Evolutionary conservation across 2,797 vertebrate species (phyloP), one percentile per base, ranked within the genome.

Genomic region (Sebastes elongatus): DNA sequence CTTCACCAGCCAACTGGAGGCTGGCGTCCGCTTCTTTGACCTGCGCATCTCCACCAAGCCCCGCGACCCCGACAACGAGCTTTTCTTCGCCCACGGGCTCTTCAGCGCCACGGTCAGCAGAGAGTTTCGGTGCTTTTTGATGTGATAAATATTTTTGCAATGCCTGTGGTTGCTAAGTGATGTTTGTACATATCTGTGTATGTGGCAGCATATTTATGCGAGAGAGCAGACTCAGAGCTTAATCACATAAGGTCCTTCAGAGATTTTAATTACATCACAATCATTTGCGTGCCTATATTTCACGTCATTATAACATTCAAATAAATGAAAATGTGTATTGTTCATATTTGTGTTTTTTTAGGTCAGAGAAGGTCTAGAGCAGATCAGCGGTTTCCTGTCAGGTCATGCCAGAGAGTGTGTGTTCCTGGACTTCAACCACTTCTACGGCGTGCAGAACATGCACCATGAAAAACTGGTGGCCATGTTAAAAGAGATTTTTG

Each of bases 381-480:
- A 99, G 94, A 99, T 99, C 93, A 98, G 96, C 27, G 93, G 93
- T 0, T 99, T 98, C 95, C 96, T 99, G 52, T 88, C 93, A 28
- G 93, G 96, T 76, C 98, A 99, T 62, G 96, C 94, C 49, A 97
- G 97, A 80, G 98, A 99, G 85, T 97, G 97, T 0, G 95, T 98
- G 32, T 99, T 99, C 92, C 96, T 99, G 95, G 98, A 99, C 95
- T 99, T 99, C 90, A 99, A 99, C 92, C 98, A 99, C 93, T 99
- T 99, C 91, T 99, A 99, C 0, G 98, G 98, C 1, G 98, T 99
- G 92, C 98, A 99, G 94, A 99, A 99, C 90, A 95, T 96, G 64
- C 98, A 99, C 92, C 98, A 99, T 49, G 98, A 99, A 94, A 99
- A 98, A 86, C 96, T 99, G 91, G 98, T 99, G 83, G 96, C 97